These are phyloP conservation scores for Anabas testudineus DNA, from an alignment of 2,797 vertebrate genomes.

Conservation along the genomic window DNA sequence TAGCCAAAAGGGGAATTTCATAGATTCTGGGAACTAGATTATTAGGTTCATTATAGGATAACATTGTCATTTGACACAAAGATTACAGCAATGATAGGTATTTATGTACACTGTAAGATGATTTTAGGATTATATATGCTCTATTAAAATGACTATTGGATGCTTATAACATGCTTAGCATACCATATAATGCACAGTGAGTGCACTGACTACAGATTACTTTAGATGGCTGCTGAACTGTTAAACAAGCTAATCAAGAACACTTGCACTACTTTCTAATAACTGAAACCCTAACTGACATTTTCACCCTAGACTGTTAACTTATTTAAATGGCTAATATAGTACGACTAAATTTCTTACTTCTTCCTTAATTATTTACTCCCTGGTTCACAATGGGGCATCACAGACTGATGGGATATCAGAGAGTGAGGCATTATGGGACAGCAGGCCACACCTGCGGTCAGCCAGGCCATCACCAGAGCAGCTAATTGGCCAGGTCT, in stretches of 20 bases:
- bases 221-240: conserved; percentile 36
- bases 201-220: conserved; percentile 23
- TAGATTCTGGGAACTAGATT: too few relatives aligned
- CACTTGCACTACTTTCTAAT: conserved; percentile 53
- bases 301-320: conserved; percentile 66
- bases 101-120: neutral
- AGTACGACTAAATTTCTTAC: conserved; percentile 59
- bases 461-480: conserved; percentile 60
- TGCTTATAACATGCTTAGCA: neutral
- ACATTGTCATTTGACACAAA: neutral
- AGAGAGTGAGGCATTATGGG: conserved; percentile 64
- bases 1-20: too few relatives aligned
- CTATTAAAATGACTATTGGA: neutral
- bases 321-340: conserved; percentile 76
- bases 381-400: conserved; percentile 76
- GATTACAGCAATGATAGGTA: neutral
- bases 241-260: conserved; percentile 55
- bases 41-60: neutral
- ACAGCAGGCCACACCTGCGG: conserved; percentile 62
- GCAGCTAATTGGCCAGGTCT: conserved; percentile 78
- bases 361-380: conserved; percentile 75
- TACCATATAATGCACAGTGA: neutral
- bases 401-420: conserved; percentile 71
- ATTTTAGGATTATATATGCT: neutral
- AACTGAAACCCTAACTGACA: conserved; percentile 62